phyloP scores from a whole-genome alignment of 2,888 invertebrate genomes.

The Himalopsyche japonica region DNA sequence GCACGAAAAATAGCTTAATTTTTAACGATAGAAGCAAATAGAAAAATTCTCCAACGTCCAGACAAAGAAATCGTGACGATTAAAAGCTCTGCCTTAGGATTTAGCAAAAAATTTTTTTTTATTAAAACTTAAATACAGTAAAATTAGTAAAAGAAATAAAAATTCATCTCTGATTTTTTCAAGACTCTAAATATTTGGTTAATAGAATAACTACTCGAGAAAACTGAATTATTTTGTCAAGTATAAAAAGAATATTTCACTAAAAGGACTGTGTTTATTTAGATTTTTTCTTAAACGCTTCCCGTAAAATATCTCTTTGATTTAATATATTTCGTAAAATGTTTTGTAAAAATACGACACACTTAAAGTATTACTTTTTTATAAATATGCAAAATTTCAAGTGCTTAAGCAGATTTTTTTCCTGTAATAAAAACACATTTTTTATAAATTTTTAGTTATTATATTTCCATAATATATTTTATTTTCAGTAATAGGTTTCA shows the following conservation, averaged over 20 bases:
- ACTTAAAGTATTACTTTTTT: too few species aligned
- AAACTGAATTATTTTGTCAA: too few species aligned
- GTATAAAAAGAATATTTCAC: neutral
- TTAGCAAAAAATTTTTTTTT: neutral
- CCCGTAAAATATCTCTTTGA: neutral
- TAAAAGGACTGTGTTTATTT: neutral
- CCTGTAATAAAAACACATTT: too few species aligned
- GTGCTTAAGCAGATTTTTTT: too few species aligned
- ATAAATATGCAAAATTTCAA: too few species aligned
- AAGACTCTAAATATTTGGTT: neutral
- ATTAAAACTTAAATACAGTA: neutral
- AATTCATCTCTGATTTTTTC: neutral
- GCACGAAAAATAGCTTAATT: too few species aligned
- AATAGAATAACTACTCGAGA: neutral
- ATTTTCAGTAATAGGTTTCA: too few species aligned
- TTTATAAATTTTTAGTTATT: too few species aligned
- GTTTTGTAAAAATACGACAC: too few species aligned
- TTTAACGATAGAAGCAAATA: too few species aligned
- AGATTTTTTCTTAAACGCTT: neutral
- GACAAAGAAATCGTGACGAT: neutral
- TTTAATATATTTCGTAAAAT: neutral
- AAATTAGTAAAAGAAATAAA: neutral
- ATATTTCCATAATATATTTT: too few species aligned
- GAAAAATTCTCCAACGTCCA: neutral
- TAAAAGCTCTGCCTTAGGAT: neutral